phyloP scores from a whole-genome alignment of 2,797 vertebrate species.

The Lagorchestes hirsutus region DNA sequence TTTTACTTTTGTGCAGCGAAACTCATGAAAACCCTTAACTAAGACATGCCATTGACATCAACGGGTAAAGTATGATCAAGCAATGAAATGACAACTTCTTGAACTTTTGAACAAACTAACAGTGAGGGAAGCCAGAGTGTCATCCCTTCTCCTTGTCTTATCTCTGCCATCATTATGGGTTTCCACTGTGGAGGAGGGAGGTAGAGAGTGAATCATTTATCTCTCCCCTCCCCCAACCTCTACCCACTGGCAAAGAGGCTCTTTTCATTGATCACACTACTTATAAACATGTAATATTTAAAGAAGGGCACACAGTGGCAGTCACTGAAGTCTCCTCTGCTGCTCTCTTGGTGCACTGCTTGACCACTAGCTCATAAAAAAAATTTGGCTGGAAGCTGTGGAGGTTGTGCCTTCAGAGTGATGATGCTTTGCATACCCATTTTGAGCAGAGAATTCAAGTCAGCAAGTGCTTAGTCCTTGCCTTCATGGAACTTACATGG shows the following conservation, averaged over 20 bases:
- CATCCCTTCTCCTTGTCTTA: slow-evolving; percentile 70
- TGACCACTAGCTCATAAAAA: not conserved
- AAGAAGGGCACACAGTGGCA: not conserved
- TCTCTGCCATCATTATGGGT: slow-evolving; percentile 55
- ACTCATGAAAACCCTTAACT: not conserved
- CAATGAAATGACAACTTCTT: not conserved
- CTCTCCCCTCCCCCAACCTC: not conserved
- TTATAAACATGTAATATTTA: not conserved
- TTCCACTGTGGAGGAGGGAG: not conserved
- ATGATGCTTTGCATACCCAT: not conserved
- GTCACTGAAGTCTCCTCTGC: not conserved
- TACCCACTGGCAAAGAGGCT: not conserved
- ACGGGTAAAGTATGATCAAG: not conserved
- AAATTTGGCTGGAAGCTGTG: not conserved
- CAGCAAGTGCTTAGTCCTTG: not conserved
- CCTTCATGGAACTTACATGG: not conserved
- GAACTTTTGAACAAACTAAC: slow-evolving; percentile 56
- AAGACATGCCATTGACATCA: not conserved
- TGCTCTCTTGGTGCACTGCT: not conserved
- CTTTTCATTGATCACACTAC: not conserved
- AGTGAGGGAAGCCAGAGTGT: slow-evolving; percentile 77
- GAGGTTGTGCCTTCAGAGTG: not conserved
- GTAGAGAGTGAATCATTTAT: not conserved
- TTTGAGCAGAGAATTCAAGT: not conserved
- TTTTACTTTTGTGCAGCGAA: not conserved